Conservation (phyloP, 1,140 invertebrate genomes). For the Centruroides sculpturatus region DNA sequence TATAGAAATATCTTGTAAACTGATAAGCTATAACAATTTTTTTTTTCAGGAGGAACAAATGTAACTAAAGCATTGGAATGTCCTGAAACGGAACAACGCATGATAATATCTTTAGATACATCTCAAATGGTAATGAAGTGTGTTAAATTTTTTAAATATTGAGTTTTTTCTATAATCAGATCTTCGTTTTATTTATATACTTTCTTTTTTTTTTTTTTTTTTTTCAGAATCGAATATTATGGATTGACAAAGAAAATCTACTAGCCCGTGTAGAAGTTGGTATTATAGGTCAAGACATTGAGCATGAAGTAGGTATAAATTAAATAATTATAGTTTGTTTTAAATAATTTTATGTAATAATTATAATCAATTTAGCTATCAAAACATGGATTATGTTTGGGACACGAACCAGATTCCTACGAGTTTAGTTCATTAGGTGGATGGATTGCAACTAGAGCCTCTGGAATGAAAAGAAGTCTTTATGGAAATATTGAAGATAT, state of each 20-base stretch:
- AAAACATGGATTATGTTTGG: slow-evolving; percentile 55
- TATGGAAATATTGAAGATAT: slow-evolving; percentile 98
- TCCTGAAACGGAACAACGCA: slow-evolving; percentile 60
- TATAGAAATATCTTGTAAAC: too few species aligned
- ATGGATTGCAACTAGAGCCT: slow-evolving; percentile 97
- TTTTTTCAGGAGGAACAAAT: slow-evolving; percentile 62
- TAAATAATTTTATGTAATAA: too few species aligned
- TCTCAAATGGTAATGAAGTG: slow-evolving; percentile 61
- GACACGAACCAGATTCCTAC: slow-evolving; percentile 94
- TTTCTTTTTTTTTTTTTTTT: too few species aligned
- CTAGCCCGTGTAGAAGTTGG: slow-evolving; percentile 70
- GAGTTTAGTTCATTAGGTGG: slow-evolving; percentile 93
- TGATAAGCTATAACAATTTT: too few species aligned
- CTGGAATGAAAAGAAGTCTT: slow-evolving; percentile 98
- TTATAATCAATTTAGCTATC: slow-evolving; percentile 10
- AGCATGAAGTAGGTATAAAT: too few species aligned
- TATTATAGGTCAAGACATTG: slow-evolving; percentile 83
- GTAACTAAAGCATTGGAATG: slow-evolving; percentile 83
- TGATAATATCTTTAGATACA: slow-evolving; percentile 83
- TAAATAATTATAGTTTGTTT: too few species aligned
- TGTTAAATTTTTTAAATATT: too few species aligned
- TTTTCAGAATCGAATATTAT: slow-evolving; percentile 60
- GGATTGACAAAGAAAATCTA: slow-evolving; percentile 81
- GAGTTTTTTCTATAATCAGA: too few species aligned
- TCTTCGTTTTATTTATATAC: too few species aligned